Conservation (phyloP, 2,113 vertebrate species). For the Ramphastos sulfuratus region DNA sequence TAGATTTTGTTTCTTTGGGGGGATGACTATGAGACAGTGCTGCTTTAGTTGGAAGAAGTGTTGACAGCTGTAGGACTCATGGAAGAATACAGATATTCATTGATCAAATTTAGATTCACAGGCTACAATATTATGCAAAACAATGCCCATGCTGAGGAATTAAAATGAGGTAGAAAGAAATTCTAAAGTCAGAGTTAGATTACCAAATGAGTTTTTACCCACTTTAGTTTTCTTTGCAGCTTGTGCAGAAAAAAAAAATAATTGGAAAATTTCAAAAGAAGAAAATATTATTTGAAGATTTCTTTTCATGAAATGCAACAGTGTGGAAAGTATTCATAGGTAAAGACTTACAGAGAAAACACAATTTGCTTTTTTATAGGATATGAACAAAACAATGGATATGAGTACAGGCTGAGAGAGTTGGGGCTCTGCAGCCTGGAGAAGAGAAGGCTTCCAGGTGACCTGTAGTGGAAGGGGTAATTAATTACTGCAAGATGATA, state of each 20-base stretch:
- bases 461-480: too few species aligned
- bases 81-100: conserved; percentile 4
- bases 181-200: neutral
- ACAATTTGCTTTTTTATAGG: neutral
- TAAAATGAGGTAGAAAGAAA: conserved; percentile 16
- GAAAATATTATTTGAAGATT: neutral
- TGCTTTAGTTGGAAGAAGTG: neutral
- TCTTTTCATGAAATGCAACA: neutral
- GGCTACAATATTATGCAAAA: neutral
- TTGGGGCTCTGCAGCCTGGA: too few species aligned
- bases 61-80: neutral
- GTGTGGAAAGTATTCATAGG: neutral
- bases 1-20: neutral
- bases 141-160: neutral
- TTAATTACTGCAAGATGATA: too few species aligned
- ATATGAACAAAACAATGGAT: neutral
- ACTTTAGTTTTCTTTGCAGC: neutral
- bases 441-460: too few species aligned
- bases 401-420: too few species aligned
- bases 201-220: neutral
- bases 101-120: neutral
- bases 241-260: neutral
- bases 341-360: neutral
- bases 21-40: neutral
- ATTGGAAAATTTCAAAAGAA: neutral